Evolutionary conservation across 2,797 vertebrate genomes (phyloP).

Genomic region (Xyrichtys novacula): DNA sequence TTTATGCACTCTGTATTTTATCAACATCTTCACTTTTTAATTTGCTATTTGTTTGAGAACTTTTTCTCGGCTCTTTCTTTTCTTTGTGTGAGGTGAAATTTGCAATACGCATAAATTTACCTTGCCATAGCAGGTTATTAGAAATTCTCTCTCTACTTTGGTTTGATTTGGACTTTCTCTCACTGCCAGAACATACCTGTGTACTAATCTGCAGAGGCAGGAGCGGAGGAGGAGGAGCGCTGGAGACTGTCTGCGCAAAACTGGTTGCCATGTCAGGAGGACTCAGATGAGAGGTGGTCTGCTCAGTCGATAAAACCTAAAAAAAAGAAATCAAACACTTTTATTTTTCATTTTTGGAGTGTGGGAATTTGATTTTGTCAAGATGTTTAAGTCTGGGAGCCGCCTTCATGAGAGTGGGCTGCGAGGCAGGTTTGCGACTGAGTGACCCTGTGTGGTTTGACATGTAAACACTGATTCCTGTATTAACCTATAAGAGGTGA

Average conservation of each 20-base stretch:
- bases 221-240: conserved; percentile 63
- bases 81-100: too few relatives aligned
- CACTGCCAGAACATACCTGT: conserved; percentile 70
- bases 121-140: conserved; percentile 1
- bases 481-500: conserved; percentile 24
- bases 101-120: too few relatives aligned
- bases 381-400: conserved; percentile 1
- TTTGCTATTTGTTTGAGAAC: too few relatives aligned
- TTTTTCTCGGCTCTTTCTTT: too few relatives aligned
- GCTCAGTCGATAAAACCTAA: conserved; percentile 63
- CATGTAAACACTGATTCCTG: conserved; percentile 1
- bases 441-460: conserved; percentile 24
- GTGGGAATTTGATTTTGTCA: conserved; percentile 1
- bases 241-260: conserved; percentile 61
- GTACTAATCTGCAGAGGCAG: conserved; percentile 80
- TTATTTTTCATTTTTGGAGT: conserved; percentile 26
- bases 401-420: conserved; percentile 23
- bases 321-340: conserved; percentile 50
- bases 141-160: not conserved
- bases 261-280: conserved; percentile 62
- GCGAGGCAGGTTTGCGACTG: not conserved
- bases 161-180: conserved; percentile 11
- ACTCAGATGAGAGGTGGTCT: conserved; percentile 63
- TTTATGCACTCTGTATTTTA: too few relatives aligned
- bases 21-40: too few relatives aligned